phyloP scores from a whole-genome alignment of 2,797 vertebrate genomes.

The Bucorvus abyssinicus region DNA sequence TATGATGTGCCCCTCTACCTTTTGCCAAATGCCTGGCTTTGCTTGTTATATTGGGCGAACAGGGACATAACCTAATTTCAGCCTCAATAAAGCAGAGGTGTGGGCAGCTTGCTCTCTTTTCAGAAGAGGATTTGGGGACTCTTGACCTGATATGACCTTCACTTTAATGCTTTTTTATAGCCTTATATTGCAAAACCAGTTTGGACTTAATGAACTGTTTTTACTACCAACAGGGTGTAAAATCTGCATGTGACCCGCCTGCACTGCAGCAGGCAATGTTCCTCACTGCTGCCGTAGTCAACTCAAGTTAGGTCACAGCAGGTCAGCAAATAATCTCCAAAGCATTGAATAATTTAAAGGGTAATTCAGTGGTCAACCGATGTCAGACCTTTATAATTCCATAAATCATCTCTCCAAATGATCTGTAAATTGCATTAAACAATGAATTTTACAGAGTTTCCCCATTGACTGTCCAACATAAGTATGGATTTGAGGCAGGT shows the following conservation, averaged over 20 bases:
- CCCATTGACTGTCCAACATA: constrained; percentile 27
- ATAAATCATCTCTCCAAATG: constrained; percentile 57
- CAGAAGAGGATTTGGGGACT: background rate
- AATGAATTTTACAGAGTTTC: constrained; percentile 18
- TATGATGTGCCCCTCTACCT: background rate
- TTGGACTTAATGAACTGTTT: constrained; percentile 1
- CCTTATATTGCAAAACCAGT: background rate
- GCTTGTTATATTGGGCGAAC: background rate
- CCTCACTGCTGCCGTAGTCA: background rate
- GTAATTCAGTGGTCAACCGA: constrained; percentile 57
- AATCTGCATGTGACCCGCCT: background rate
- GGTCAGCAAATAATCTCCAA: constrained; percentile 63
- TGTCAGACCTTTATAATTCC: constrained; percentile 67
- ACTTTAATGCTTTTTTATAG: background rate
- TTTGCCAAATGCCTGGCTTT: background rate
- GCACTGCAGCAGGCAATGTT: background rate
- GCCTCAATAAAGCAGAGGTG: background rate
- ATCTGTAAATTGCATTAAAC: constrained; percentile 40
- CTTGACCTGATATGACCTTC: background rate
- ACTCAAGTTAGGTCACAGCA: constrained; percentile 14
- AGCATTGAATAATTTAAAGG: constrained; percentile 76
- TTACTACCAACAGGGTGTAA: background rate
- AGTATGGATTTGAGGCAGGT: constrained; percentile 44
- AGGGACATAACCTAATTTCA: background rate
- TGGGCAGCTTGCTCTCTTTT: background rate